Base-by-base conservation (phyloP, 2,888 invertebrate genomes). In the Acanthopleura granulata region DNA sequence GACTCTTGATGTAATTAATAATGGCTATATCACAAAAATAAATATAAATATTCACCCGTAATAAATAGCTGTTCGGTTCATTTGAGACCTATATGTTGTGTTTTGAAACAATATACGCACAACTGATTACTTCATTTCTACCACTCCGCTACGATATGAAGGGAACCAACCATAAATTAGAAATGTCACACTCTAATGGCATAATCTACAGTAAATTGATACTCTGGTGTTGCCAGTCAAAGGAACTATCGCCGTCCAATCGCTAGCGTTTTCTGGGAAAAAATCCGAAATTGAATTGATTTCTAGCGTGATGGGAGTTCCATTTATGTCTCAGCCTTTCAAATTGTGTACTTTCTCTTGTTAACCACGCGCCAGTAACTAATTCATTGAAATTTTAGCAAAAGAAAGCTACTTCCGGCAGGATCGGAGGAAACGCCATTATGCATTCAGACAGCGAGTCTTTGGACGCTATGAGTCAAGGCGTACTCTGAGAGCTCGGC, bases 381-480 rank as follows among this genome's bases (percentile, higher is more conserved):
- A 66, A 66, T 66, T 66, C 66, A 66, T 66, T 27, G 66, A 66
- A 66, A 66, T 66, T 66, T 66, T 22, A 66, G 66, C 66, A 16
- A 66, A 66, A 66, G 66, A 66, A 66, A 66, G 66, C 66, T 16
- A 27, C 66, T 66, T 66, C 66, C 66, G 66, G 66, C 25, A 3
- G 29, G 15, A 57, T 18, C 18, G 57, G 57, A 22, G 22, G 22
- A 57, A 57, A 57, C 57, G 18, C 57, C 57, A 57, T 57, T 57
- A 57, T 57, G 57, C 57, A 57, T 57, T 57, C 57, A n/a, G 22
- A 22, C 22, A 22, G 22, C 18, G 4, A 18, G n/a, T n/a, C 57
- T 57, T 57, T 57, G 18, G 57, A 57, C n/a, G 57, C 57, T n/a
- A 57, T 57, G 57, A 57, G 57, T 57, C 57, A 57, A 57, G 22